Base-by-base conservation (phyloP, 30 jellyfish, hydroid and myxozoan genomes). In the Pseudorhiza aurosa region DNA sequence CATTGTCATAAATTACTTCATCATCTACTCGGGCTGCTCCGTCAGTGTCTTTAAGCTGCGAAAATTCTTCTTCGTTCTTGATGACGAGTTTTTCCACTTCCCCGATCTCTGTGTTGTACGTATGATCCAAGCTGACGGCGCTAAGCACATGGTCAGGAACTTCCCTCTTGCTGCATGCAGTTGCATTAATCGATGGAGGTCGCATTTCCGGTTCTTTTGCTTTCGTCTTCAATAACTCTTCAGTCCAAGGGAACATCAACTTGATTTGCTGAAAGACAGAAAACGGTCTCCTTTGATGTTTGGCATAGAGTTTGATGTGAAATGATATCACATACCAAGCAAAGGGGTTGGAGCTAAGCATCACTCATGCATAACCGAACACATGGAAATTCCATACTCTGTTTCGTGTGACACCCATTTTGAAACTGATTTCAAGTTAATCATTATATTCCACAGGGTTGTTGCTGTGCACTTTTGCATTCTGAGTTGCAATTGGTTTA, bases 191-290 rank as follows among this genome's bases (percentile, higher is more conserved):
- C 39, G 14, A 44, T 22, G 19, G 39, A 0, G 7, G 45, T 8
- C 39, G 18, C n/a, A 2, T 26, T 12, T 18, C 37, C 4, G 71
- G 15, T 27, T 45, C 2, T 53, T 53, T 53, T 46, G 36, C 71
- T 35, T 5, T 70, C 56, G 25, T 32, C 62, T 53, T 53, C 19
- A 53, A 53, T 15, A 53, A 19, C n/a, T n/a, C 68, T 0, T 27
- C 59, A 2, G 74, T 39, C 89, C 89, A 77, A 2, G 89, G 63
- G 40, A 77, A 77, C 89, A 77, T 40, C 47, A 65, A 12, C 22
- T 50, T 50, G 27, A 63, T 1, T 44, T 65, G 85, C 72, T 56
- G 15, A 14, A 67, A 33, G 18, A 29, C 30, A 11, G 60, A 65
- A 14, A 28, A n/a, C n/a, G n/a, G n/a, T n/a, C n/a, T n/a, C n/a